These are phyloP conservation scores for Trichonephila clavipes DNA, from an alignment of 1,140 invertebrate species.

Conservation along the genomic window DNA sequence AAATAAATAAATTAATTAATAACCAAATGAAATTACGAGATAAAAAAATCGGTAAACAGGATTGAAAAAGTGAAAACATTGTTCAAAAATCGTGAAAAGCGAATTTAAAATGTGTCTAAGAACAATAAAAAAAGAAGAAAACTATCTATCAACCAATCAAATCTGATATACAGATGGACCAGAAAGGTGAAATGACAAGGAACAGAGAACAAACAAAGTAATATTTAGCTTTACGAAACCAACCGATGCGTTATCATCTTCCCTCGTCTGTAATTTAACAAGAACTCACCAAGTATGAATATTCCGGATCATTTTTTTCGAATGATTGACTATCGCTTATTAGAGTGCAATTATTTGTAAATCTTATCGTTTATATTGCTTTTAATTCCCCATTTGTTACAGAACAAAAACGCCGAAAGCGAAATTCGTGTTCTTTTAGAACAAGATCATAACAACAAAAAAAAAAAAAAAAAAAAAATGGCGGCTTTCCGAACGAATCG, in stretches of 20 bases:
- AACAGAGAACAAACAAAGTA: background rate
- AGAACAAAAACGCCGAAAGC: background rate
- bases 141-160: too few relatives aligned
- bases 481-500: background rate
- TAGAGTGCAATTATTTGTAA: background rate
- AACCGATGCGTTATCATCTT: background rate
- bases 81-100: too few relatives aligned
- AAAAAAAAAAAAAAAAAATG: conserved; percentile 17
- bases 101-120: too few relatives aligned
- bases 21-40: too few relatives aligned
- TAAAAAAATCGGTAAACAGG: too few relatives aligned
- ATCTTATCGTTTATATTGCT: background rate
- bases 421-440: conserved; percentile 18
- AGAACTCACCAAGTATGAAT: conserved; percentile 1
- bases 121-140: too few relatives aligned
- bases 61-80: too few relatives aligned
- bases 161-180: too few relatives aligned
- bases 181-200: too few relatives aligned
- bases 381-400: conserved; percentile 21
- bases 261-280: background rate
- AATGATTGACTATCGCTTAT: background rate
- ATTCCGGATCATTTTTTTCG: background rate
- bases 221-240: background rate
- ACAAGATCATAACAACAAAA: background rate
- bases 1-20: too few relatives aligned